Evolutionary conservation across 2,888 invertebrate genomes (phyloP), one percentile per base, ranked within the genome.

Genomic region (Oscheius sp.): DNA sequence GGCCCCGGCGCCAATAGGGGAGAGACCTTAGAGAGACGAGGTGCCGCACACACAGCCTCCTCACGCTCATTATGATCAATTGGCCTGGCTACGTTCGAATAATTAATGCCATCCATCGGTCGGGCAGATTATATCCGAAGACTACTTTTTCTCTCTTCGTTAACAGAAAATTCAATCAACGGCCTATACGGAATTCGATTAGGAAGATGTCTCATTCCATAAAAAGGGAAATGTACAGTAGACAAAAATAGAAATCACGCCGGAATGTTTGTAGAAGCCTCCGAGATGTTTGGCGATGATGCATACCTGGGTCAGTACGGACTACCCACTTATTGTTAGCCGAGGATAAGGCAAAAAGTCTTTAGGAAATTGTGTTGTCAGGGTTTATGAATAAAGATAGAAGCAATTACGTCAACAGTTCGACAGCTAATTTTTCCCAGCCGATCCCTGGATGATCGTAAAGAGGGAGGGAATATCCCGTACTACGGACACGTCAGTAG

Each of bases 11-110:
- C n/a, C n/a, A n/a, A 32, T 9, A 32, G 30, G 17, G 30, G 28
- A 28, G 51, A 51, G 51, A 51, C 12, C 41, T 24, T 22, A 51
- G 8, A 51, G 51, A 51, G 51, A 51, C n/a, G 12, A n/a, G 20
- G 51, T 14, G 6, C 9, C 59, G 9, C 59, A n/a, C 36, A 17
- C 9, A 1, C 22, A 22, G 38, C 38, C 22, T n/a, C 28, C 17
- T 17, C 33, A 44, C 54, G 17, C 44, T 59, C 59, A 59, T 59
- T 59, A 59, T 59, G 59, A 59, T 28, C 59, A 59, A 59, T 59
- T 59, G 54, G 33, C 12, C 54, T 12, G 17, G 22, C 54, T 33
- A 54, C 32, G 32, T n/a, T 20, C 17, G 54, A 54, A 54, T 54
- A 54, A 54, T 54, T 54, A 54, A 32, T n/a, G 54, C n/a, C 12